A percentile compares a stretch with the other conserved stretches of the same genome.
Conservation (phyloP, 2,888 invertebrate species). For the Acanthopleura granulata region DNA sequence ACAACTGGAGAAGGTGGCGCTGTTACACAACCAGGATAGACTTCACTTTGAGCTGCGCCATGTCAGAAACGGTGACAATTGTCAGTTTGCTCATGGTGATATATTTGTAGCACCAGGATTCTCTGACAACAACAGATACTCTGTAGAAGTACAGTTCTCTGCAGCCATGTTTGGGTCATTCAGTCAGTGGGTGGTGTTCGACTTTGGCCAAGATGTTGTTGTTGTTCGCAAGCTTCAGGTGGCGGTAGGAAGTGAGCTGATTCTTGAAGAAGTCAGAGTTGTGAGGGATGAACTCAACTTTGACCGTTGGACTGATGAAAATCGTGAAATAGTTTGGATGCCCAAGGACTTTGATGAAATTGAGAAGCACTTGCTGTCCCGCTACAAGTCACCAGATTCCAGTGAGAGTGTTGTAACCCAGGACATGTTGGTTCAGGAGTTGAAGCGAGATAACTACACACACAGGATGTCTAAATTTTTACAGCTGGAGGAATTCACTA, state of each 20-base stretch:
- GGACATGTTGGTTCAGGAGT: constrained; percentile 48
- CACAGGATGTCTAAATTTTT: constrained; percentile 66
- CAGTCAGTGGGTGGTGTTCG: constrained; percentile 64
- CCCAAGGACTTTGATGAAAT: constrained; percentile 29
- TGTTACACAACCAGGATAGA: constrained; percentile 60
- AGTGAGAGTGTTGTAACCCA: constrained; percentile 54
- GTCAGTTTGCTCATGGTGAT: constrained; percentile 58
- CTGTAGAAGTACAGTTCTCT: constrained; percentile 43
- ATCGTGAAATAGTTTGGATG: constrained; percentile 52
- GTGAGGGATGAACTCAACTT: constrained; percentile 56
- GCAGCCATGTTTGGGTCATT: constrained; percentile 66
- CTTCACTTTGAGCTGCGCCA: constrained; percentile 57
- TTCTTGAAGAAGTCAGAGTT: constrained; percentile 52
- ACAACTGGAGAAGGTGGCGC: constrained; percentile 51
- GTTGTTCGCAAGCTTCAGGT: constrained; percentile 58
- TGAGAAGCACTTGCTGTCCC: constrained; percentile 28
- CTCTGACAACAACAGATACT: constrained; percentile 38
- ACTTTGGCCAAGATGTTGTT: constrained; percentile 60
- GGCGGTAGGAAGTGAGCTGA: constrained; percentile 53
- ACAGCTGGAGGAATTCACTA: constrained; percentile 61
- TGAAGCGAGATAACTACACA: constrained; percentile 64
- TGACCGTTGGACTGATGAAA: constrained; percentile 63
- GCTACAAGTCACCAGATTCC: constrained; percentile 56
- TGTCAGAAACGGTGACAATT: constrained; percentile 32
- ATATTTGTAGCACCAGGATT: constrained; percentile 41